A percentile compares a stretch with the other conserved stretches of the same genome.
These are phyloP conservation scores for Leptestheria dahalacensis DNA, from an alignment of 1,140 invertebrate genomes.

Conservation along the genomic window DNA sequence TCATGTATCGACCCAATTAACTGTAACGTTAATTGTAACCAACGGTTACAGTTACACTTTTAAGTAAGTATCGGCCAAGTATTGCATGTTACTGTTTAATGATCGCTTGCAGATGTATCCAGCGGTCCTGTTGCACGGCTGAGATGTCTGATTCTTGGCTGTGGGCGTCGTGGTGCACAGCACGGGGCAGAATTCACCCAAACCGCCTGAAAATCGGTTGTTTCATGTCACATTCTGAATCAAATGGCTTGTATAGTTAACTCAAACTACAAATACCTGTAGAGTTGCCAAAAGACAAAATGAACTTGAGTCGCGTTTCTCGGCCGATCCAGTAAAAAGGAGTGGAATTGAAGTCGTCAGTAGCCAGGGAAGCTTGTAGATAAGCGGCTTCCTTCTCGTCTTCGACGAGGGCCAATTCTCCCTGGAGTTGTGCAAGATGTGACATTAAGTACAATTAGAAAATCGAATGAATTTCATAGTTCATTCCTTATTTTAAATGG, in stretches of 20 bases:
- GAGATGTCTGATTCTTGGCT: slow-evolving; percentile 20
- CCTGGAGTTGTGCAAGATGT: slow-evolving; percentile 21
- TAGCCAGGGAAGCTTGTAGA: slow-evolving; percentile 42
- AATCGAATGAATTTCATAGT: too few species aligned
- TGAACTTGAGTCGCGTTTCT: slow-evolving; percentile 18
- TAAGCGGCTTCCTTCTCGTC: slow-evolving; percentile 45
- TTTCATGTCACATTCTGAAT: slow-evolving; percentile 10
- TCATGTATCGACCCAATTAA: too few species aligned
- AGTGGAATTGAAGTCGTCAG: slow-evolving; percentile 46
- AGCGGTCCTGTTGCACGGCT: slow-evolving; percentile 22
- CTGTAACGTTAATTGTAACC: too few species aligned
- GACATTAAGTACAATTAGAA: too few species aligned
- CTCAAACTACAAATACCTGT: too few species aligned
- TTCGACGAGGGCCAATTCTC: slow-evolving; percentile 39
- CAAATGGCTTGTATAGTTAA: too few species aligned
- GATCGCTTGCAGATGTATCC: slow-evolving; percentile 44
- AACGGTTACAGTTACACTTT: too few species aligned
- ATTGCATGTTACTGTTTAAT: neutral
- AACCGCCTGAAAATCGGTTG: too few species aligned
- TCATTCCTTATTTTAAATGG: too few species aligned
- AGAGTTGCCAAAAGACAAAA: neutral
- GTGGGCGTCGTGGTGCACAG: slow-evolving; percentile 15
- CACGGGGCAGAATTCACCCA: slow-evolving; percentile 21
- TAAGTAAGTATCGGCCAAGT: neutral
- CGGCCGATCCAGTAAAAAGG: slow-evolving; percentile 47